These are phyloP conservation scores for Antitype chi DNA, from an alignment of 2,888 invertebrate species.

Conservation along the genomic window DNA sequence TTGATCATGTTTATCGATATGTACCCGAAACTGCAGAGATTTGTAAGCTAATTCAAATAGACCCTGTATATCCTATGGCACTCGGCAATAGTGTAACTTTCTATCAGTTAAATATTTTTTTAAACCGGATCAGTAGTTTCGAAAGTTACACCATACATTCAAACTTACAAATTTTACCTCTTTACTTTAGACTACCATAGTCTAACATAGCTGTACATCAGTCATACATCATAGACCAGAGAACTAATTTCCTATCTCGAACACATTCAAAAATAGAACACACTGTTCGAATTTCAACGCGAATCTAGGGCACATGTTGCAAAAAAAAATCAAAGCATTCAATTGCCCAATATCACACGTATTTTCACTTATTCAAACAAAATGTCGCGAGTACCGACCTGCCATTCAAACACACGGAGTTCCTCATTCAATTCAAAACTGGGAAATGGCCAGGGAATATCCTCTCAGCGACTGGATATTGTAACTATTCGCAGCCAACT, in stretches of 20 bases:
- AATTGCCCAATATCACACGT: slow-evolving; percentile 18
- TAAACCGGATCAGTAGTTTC: too few species aligned
- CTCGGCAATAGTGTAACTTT: too few species aligned
- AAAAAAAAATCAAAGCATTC: neutral
- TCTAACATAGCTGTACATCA: too few species aligned
- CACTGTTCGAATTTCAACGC: neutral
- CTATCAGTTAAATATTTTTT: too few species aligned
- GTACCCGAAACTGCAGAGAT: too few species aligned
- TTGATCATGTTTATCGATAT: too few species aligned
- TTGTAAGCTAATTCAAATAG: too few species aligned
- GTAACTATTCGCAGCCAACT: slow-evolving; percentile 17
- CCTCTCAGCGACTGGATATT: slow-evolving; percentile 15
- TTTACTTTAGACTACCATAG: too few species aligned
- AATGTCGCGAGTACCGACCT: neutral
- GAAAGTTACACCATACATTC: too few species aligned
- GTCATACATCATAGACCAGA: neutral
- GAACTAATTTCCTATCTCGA: too few species aligned
- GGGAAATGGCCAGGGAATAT: slow-evolving; percentile 14
- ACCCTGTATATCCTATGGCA: too few species aligned
- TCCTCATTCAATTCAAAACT: slow-evolving; percentile 34
- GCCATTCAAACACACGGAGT: slow-evolving; percentile 16
- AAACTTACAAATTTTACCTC: too few species aligned
- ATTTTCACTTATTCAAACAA: slow-evolving; percentile 31
- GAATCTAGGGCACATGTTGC: neutral
- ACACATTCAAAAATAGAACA: neutral